Evolutionary conservation across 2,797 vertebrate species (phyloP), one percentile per base, ranked within the genome.

Genomic region (Danio albolineatus): DNA sequence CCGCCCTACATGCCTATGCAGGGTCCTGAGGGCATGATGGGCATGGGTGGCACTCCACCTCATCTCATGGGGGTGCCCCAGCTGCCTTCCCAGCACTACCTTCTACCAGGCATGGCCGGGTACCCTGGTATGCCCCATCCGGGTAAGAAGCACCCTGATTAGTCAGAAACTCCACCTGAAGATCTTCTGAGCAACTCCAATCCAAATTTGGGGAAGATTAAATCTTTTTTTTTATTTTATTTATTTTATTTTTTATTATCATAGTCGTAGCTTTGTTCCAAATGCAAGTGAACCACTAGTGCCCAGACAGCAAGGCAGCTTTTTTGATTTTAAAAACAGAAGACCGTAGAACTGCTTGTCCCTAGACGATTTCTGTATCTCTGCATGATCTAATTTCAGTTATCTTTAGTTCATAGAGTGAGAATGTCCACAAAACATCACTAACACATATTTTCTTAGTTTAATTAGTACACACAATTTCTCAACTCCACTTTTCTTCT

Each of bases 11-110:
- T 98, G 94, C 95, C 96, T 94, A 96, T 99, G 95, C 98, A 98
- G 94, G 96, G 97, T 94, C 95, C 96, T 95, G 98, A 99, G 95
- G 97, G 98, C 94, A 97, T 99, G 95, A 93, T 98, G 96, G 96
- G 97, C 92, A 96, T 99, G 96, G 95, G 96, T 92, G 93, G 96
- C 96, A 97, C 98, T 96, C 93, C 95, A 92, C 96, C 96, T 96
- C 96, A 97, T 95, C 93, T 92, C 91, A 94, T 95, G 94, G 98
- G 97, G 96, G 95, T 96, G 90, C 90, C 93, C 92, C 94, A 95
- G 92, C 88, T 89, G 84, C 94, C 93, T 92, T 94, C 95, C 46
- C 86, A 84, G 21, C 93, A 92, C 91, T 97, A 97, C 93, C 95
- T 97, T 90, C 96, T 95, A 87, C 95, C 95, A 94, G 96, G 96